Conservation (phyloP, 2,888 invertebrate species). For the Phyllotreta striolata region DNA sequence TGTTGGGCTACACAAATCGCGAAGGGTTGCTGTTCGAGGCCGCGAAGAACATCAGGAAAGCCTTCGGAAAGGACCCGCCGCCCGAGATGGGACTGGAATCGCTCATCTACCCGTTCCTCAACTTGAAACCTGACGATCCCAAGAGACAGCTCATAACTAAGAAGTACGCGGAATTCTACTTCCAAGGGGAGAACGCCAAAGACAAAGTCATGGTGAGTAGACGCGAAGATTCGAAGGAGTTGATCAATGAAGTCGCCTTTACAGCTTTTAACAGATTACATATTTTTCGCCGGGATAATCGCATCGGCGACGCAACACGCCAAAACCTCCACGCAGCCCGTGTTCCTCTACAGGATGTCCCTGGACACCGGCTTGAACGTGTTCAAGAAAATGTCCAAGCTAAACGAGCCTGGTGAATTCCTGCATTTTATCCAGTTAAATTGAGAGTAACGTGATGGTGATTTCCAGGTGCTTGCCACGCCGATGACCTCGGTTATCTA, state of each 20-base stretch:
- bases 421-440: not conserved
- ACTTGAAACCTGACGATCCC: not conserved
- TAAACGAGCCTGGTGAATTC: constrained; percentile 9
- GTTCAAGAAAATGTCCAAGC: constrained; percentile 13
- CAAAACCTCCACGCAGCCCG: constrained; percentile 25
- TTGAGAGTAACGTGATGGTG: not conserved
- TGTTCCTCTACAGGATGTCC: constrained; percentile 33
- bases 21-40: constrained; percentile 24
- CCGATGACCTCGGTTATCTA: constrained; percentile 47
- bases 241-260: not conserved
- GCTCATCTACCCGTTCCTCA: no score
- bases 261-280: constrained; percentile 22
- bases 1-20: constrained; percentile 32
- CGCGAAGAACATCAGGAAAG: not conserved
- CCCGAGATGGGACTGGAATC: no score
- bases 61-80: not conserved
- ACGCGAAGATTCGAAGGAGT: not conserved
- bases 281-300: constrained; percentile 22
- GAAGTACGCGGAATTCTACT: constrained; percentile 13
- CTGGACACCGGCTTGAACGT: constrained; percentile 31
- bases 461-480: constrained; percentile 47
- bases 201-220: constrained; percentile 18
- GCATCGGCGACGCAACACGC: constrained; percentile 16
- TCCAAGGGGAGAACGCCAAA: constrained; percentile 2
- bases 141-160: not conserved